Evolutionary conservation across 2,797 vertebrate genomes (phyloP), one percentile per base, ranked within the genome.

Genomic region (Tokudaia tokunoshimensis): DNA sequence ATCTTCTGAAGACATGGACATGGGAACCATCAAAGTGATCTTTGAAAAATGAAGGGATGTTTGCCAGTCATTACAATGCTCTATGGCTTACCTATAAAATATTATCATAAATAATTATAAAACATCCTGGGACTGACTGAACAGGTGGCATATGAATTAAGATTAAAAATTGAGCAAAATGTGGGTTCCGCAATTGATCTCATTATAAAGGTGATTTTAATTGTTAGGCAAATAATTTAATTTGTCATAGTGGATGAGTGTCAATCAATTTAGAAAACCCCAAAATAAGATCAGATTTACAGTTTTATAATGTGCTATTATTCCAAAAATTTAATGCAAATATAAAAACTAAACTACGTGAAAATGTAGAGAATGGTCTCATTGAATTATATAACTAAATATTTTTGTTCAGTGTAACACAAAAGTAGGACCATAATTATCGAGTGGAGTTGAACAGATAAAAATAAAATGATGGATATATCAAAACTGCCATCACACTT

Each of bases 21-120:
- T 57, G 37, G 74, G n/a, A 65, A 34, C 10, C 44, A 90, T 61
- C 47, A 41, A 90, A 61, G 15, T 80, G 9, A 91, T 70, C 29
- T 75, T 31, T 47, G 29, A 29, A 79, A 92, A 92, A 57, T 65
- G 37, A 89, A 70, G 19, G 24, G 3, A 50, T n/a, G 4, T 59
- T 65, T 89, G 70, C 4, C 37, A 67, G 4, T 81, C 57, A 83
- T 34, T 19, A 80, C 55, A 92, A 75, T 67, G 2, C 67, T 86
- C 24, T 80, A 24, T 83, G 37, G 41, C 50, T 92, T 72, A 92
- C 63, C 87, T 92, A 67, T 80, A 94, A 93, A 91, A 70, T 89
- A n/a, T 55, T 15, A 88, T 88, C 22, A 55, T 76, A 81, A 67
- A 6, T 79, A 83, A 78, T 74, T 90, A 67, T 34, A 86, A 92